Conservation (phyloP, 2,888 invertebrate genomes). For the Drosophila pegasa region DNA sequence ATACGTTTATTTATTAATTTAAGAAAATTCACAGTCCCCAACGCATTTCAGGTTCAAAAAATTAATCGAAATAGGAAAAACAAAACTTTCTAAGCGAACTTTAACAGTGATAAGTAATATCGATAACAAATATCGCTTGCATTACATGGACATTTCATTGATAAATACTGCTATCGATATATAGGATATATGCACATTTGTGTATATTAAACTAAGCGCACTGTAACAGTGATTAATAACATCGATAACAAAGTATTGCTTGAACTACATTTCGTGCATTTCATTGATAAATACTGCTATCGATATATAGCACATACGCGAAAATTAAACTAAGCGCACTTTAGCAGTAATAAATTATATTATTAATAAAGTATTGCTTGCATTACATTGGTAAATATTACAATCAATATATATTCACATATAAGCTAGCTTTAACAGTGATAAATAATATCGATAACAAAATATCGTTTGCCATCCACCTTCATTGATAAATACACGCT, state of each 20-base stretch:
- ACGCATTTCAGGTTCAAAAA: not conserved
- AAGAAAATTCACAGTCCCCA: no score
- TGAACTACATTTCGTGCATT: not conserved
- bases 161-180: not conserved
- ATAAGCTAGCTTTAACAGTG: no score
- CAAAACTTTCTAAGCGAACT: no score
- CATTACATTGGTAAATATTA: no score
- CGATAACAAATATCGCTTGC: conserved; percentile 1
- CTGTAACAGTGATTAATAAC: not conserved
- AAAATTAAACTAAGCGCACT: no score
- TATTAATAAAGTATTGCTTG: no score
- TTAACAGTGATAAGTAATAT: not conserved
- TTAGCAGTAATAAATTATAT: no score
- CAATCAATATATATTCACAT: no score
- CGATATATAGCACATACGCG: no score
- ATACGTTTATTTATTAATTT: not conserved
- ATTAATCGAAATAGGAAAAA: not conserved
- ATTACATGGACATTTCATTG: not conserved
- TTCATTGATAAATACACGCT: no score
- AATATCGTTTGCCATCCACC: not conserved
- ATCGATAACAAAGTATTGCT: conserved; percentile 3
- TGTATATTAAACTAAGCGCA: no score
- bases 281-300: not conserved
- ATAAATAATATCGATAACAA: not conserved
- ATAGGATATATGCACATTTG: no score